Base-by-base conservation (phyloP, 2,888 invertebrate genomes). In the Dicyrtoma fusca region DNA sequence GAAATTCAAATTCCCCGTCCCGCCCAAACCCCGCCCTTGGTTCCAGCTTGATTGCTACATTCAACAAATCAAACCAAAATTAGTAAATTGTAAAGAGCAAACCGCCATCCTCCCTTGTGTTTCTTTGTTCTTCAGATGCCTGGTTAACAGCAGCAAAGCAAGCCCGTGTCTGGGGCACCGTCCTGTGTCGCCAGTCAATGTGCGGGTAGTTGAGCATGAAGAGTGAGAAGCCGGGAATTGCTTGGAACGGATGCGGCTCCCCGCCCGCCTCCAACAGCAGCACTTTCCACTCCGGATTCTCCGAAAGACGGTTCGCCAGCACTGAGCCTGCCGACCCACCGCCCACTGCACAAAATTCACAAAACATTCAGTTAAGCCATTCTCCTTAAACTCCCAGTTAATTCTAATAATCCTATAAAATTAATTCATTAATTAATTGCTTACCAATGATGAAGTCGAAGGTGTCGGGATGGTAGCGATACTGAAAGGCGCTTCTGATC, bases 101-200 rank as follows among this genome's bases (percentile, higher is more conserved):
- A n/a, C n/a, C n/a, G n/a, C n/a, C n/a, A n/a, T n/a, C n/a, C n/a
- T n/a, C n/a, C n/a, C n/a, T n/a, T n/a, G n/a, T 45, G 47, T 82
- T n/a, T n/a, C n/a, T n/a, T n/a, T n/a, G n/a, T n/a, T n/a, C n/a
- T n/a, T n/a, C n/a, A n/a, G n/a, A n/a, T 82, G 88, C 88, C 80
- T 86, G 84, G 76, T 85, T 82, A 44, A 85, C 82, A 83, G 89
- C 86, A 65, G 86, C 88, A 65, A 84, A 83, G 82, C 90, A 91
- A 53, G 89, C 88, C 82, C 86, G 74, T 19, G 85, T 80, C 82
- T 91, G 92, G 10, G 89, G 87, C 5, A 86, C 86, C 1, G 90
- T 91, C 75, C 85, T 83, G 83, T 88, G 90, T 76, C 88, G 85
- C 92, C 92, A 92, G 82, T 92, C 91, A 77, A 88, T 88, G 3